Conservation (phyloP, 2,888 invertebrate genomes). For the Drosophila imparisetae region DNA sequence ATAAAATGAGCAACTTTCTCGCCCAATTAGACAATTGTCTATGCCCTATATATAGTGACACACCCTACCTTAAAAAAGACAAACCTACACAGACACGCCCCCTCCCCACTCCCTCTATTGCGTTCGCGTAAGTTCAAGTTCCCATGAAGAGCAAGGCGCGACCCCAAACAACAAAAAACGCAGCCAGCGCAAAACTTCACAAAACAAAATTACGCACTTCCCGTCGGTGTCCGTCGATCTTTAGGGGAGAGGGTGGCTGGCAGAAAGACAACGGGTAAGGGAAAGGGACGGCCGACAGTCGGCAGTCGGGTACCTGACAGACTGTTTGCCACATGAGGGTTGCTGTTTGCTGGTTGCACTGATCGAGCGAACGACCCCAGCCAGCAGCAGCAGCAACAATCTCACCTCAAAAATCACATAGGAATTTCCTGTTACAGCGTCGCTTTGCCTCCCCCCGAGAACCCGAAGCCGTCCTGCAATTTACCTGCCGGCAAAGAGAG, state of each 20-base stretch:
- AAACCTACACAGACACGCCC: conserved; percentile 50
- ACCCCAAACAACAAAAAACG: conserved; percentile 65
- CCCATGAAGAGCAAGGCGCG: conserved; percentile 69
- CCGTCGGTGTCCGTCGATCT: conserved; percentile 57
- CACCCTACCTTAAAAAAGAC: conserved; percentile 34
- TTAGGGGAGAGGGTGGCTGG: conserved; percentile 60
- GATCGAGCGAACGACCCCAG: conserved; percentile 50
- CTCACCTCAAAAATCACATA: conserved; percentile 78
- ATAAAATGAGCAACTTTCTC: conserved; percentile 1
- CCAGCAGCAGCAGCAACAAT: conserved; percentile 51
- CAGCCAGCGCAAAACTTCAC: conserved; percentile 60
- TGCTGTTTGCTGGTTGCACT: conserved; percentile 36
- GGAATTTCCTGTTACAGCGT: conserved; percentile 78
- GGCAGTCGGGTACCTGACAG: conserved; percentile 58
- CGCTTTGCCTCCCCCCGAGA: conserved; percentile 37
- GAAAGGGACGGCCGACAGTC: conserved; percentile 30
- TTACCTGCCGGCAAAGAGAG: conserved; percentile 63
- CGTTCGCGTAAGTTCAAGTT: conserved; percentile 58
- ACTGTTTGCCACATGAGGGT: conserved; percentile 41
- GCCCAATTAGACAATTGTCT: conserved; percentile 38
- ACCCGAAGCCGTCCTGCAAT: conserved; percentile 30
- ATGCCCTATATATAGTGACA: conserved; percentile 6
- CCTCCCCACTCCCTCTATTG: conserved; percentile 12
- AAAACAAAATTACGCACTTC: conserved; percentile 81
- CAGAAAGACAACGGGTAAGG: conserved; percentile 44